Percentiles rank a stretch among this genome's conserved stretches.
These are phyloP conservation scores for Babylonia areolata DNA, from an alignment of 1,140 invertebrate genomes.

Conservation along the genomic window DNA sequence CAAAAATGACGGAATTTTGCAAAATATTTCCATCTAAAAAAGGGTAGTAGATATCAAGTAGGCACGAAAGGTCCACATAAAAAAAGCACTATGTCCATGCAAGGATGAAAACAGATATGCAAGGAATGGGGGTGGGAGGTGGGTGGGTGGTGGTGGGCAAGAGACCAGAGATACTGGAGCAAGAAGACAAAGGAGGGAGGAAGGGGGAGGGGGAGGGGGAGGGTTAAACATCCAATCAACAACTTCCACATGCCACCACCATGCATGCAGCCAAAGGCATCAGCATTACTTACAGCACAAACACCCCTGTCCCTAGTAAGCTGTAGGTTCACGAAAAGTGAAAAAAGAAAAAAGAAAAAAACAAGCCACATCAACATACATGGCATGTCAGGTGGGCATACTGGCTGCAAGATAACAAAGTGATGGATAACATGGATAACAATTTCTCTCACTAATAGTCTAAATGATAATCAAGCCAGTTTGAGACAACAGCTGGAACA, in stretches of 20 bases:
- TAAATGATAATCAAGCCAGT: background rate
- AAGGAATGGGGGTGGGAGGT: background rate
- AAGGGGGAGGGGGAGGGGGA: background rate
- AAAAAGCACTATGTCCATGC: background rate
- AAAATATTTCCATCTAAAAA: background rate
- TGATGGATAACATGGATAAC: constrained; percentile 5
- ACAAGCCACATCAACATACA: constrained; percentile 8
- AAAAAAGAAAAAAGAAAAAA: background rate
- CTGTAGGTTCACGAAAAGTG: constrained; percentile 7
- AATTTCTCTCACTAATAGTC: background rate
- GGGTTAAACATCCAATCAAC: background rate
- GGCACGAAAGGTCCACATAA: background rate
- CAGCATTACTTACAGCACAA: background rate
- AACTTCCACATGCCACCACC: background rate
- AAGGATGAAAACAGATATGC: background rate
- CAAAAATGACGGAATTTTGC: background rate
- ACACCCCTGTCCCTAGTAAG: constrained; percentile 3
- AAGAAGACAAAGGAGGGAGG: too few relatives aligned
- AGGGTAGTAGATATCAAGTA: background rate
- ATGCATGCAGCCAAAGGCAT: background rate
- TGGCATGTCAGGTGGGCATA: background rate
- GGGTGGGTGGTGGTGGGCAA: background rate
- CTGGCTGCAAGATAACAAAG: background rate
- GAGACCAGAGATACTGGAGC: too few relatives aligned
- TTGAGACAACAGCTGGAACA: background rate